Percentiles rank a stretch among this genome's conserved stretches.
These are phyloP conservation scores for Mormyrus proboscirostris DNA, from an alignment of 2,797 vertebrate species.

Conservation along the genomic window DNA sequence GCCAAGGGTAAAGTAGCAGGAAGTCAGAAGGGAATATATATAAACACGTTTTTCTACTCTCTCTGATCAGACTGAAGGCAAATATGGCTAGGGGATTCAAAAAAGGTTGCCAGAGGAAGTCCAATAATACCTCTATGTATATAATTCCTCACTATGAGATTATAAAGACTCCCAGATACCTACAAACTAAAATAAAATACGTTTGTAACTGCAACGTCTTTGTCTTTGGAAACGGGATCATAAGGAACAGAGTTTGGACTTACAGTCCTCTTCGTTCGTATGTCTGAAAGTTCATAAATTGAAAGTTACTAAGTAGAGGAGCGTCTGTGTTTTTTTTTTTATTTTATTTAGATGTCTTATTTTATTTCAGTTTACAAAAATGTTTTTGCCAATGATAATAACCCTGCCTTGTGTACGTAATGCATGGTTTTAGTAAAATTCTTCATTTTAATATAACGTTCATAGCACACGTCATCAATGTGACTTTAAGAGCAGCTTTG, in stretches of 20 bases:
- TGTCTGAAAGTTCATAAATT: not conserved
- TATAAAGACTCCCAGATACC: not conserved
- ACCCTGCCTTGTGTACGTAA: not conserved
- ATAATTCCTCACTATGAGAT: not conserved
- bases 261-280: not conserved
- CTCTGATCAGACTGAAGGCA: not conserved
- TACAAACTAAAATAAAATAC: not conserved
- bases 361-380: not conserved
- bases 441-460: not conserved
- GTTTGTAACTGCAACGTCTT: not conserved
- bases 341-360: not conserved
- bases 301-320: not conserved
- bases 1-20: not conserved
- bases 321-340: not conserved
- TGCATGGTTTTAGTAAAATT: not conserved
- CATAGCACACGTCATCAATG: not conserved
- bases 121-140: not conserved
- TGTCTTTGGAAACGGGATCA: not conserved
- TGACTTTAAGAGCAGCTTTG: not conserved
- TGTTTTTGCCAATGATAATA: not conserved
- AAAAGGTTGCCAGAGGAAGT: not conserved
- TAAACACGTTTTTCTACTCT: not conserved
- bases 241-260: not conserved
- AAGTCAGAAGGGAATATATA: not conserved
- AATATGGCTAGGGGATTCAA: not conserved